These are phyloP conservation scores for Ridgeia piscesae DNA, from an alignment of 1,140 invertebrate genomes.

Conservation along the genomic window DNA sequence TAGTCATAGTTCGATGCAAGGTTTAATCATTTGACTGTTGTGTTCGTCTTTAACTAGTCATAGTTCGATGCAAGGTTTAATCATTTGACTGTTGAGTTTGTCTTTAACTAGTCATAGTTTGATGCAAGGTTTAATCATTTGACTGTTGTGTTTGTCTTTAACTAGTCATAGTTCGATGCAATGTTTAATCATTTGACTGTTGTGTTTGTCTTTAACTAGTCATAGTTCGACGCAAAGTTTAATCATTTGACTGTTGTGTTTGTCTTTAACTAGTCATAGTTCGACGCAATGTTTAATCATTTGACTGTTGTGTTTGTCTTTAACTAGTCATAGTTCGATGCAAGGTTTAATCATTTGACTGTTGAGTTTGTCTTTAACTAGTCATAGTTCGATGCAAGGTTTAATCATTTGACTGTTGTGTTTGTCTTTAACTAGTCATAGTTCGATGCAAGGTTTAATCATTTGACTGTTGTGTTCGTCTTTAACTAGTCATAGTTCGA, in stretches of 20 bases:
- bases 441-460: conserved; percentile 32
- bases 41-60: not conserved
- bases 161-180: not conserved
- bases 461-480: conserved; percentile 20
- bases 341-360: conserved; percentile 34
- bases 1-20: conserved; percentile 30
- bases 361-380: not conserved
- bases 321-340: not conserved
- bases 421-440: not conserved
- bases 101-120: too few species aligned
- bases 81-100: conserved; percentile 22
- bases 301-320: conserved; percentile 20
- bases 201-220: not conserved
- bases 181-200: conserved; percentile 33
- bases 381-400: conserved; percentile 30
- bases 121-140: conserved; percentile 33
- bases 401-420: conserved; percentile 22
- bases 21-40: conserved; percentile 21
- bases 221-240: conserved; percentile 30
- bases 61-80: conserved; percentile 31
- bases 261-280: not conserved
- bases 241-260: conserved; percentile 22
- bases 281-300: conserved; percentile 31
- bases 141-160: conserved; percentile 14
- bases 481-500: not conserved